These are phyloP conservation scores for Pogonomyrmex californicus DNA, from an alignment of 1,140 invertebrate genomes.

Conservation along the genomic window DNA sequence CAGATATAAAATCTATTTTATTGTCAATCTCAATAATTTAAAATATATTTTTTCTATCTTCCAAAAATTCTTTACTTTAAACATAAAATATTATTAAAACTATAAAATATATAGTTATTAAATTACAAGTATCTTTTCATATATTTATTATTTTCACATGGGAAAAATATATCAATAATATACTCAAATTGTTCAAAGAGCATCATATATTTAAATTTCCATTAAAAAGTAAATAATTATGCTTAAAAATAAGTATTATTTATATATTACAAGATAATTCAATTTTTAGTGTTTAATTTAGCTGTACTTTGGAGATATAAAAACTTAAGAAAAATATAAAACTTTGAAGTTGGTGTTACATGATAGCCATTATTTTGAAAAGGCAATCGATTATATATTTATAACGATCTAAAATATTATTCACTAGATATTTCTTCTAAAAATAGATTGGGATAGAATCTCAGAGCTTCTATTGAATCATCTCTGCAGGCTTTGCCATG, in stretches of 20 bases:
- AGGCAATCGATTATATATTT: constrained; percentile 6
- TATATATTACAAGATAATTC: constrained; percentile 11
- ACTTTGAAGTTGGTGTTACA: constrained; percentile 37
- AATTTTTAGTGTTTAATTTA: constrained; percentile 32
- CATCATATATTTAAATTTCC: constrained; percentile 44
- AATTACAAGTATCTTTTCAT: not conserved
- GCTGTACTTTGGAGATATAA: constrained; percentile 8
- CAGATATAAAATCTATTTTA: constrained; percentile 32
- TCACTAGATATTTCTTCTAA: constrained; percentile 84
- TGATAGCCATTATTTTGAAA: constrained; percentile 7
- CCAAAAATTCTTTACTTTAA: too few species aligned
- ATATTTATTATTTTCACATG: not conserved
- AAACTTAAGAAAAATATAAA: constrained; percentile 50
- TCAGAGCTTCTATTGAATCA: constrained; percentile 96
- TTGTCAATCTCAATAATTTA: constrained; percentile 10
- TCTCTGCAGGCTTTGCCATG: constrained; percentile 96
- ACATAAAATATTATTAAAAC: not conserved
- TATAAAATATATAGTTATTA: constrained; percentile 3
- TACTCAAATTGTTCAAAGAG: constrained; percentile 68
- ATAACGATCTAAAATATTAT: not conserved
- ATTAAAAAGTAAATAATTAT: constrained; percentile 27
- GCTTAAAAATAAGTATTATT: constrained; percentile 22
- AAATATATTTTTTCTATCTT: not conserved
- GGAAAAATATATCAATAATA: not conserved
- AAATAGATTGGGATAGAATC: constrained; percentile 97